phyloP scores from a whole-genome alignment of 2,113 vertebrate genomes.

The Lichenostomus cassidix region DNA sequence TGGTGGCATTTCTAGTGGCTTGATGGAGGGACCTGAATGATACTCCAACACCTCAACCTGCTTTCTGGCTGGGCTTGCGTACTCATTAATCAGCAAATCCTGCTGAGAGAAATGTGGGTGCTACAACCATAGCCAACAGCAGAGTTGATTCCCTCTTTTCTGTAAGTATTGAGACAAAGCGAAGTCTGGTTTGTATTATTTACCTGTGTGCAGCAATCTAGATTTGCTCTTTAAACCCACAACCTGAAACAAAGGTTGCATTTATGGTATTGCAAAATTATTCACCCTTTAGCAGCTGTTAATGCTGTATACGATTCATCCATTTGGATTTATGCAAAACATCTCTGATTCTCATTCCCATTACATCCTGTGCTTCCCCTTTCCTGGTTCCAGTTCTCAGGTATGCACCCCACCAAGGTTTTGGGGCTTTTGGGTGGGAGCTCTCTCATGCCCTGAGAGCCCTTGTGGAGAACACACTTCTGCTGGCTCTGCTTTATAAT shows the following conservation, averaged over 20 bases:
- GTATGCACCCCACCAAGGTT: background rate
- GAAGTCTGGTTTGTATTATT: background rate
- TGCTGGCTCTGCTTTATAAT: background rate
- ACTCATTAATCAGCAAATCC: background rate
- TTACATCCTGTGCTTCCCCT: background rate
- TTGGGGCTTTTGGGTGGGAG: background rate
- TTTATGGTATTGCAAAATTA: background rate
- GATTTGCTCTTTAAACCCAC: background rate
- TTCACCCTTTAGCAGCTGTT: accelerated
- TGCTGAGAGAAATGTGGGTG: background rate
- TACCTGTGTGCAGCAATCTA: background rate
- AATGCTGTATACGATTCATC: background rate
- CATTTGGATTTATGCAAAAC: background rate
- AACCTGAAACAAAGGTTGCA: background rate
- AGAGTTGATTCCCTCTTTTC: background rate
- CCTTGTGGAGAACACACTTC: background rate
- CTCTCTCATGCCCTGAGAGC: background rate
- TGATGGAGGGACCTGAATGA: background rate
- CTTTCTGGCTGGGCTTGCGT: background rate
- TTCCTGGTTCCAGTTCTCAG: background rate
- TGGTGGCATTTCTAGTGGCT: background rate
- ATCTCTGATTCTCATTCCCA: background rate
- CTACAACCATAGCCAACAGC: background rate
- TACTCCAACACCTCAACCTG: accelerated
- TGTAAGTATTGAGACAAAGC: background rate